Conservation (phyloP, 2,888 invertebrate genomes). For the Polymixis lichenea region DNA sequence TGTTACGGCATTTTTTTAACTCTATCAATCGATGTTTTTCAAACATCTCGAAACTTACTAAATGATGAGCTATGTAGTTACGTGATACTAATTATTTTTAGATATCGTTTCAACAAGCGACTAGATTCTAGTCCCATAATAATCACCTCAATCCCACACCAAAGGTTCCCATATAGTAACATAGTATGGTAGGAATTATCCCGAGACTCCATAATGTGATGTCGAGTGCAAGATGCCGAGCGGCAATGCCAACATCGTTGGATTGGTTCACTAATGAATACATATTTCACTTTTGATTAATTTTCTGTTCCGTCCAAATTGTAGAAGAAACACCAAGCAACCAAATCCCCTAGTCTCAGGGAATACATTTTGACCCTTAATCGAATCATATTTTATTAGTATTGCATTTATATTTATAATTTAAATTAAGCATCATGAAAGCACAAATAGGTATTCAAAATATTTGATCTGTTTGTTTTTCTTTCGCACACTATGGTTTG, state of each 20-base stretch:
- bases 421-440: neutral
- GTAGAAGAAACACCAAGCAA: neutral
- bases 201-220: too few relatives aligned
- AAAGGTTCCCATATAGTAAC: neutral
- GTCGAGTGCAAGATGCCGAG: too few relatives aligned
- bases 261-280: too few relatives aligned
- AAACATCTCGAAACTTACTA: neutral
- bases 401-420: neutral
- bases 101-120: neutral
- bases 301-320: too few relatives aligned
- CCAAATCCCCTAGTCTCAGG: neutral
- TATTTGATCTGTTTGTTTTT: neutral
- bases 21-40: neutral
- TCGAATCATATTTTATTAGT: too few relatives aligned
- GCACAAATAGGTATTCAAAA: neutral
- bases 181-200: too few relatives aligned
- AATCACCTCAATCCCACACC: neutral
- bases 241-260: too few relatives aligned
- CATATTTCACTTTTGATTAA: too few relatives aligned
- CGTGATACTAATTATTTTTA: neutral
- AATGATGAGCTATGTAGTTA: neutral
- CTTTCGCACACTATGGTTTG: neutral
- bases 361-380: neutral
- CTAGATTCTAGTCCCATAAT: neutral
- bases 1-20: constrained; percentile 5